Evolutionary conservation across 2,797 vertebrate genomes (phyloP).

Genomic region (Dromococcyx pavoninus): DNA sequence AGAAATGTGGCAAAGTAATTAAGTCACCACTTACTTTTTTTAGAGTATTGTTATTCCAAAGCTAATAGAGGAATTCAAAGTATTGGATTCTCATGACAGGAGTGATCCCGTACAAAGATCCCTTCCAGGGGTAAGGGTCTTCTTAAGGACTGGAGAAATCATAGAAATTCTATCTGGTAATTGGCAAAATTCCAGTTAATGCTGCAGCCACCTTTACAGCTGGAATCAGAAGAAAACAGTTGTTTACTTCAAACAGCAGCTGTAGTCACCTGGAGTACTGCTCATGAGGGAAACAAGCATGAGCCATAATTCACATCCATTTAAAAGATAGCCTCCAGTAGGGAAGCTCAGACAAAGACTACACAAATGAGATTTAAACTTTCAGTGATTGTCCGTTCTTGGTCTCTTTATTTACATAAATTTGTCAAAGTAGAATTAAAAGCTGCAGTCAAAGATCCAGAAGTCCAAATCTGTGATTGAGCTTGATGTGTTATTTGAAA

Average conservation of each 20-base stretch:
- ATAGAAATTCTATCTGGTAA: not conserved
- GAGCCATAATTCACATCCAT: not conserved
- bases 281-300: not conserved
- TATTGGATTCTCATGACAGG: not conserved
- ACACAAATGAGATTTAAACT: conserved; percentile 50
- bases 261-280: conserved; percentile 36
- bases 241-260: conserved; percentile 7
- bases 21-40: not conserved
- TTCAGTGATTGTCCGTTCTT: conserved; percentile 10
- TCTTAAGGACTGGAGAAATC: not conserved
- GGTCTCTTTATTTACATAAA: conserved; percentile 52
- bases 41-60: not conserved
- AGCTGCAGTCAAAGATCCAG: conserved; percentile 14
- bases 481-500: conserved; percentile 3
- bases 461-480: not conserved
- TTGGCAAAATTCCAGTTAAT: not conserved
- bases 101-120: not conserved
- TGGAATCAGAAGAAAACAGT: not conserved
- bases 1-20: not conserved
- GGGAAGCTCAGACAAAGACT: conserved; percentile 47
- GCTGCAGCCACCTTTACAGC: not conserved
- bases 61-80: not conserved
- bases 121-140: not conserved
- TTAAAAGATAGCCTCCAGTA: conserved; percentile 42
- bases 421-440: conserved; percentile 60